A percentile compares a stretch with the other conserved stretches of the same genome.
Evolutionary conservation across 2,797 vertebrate genomes (phyloP).

Genomic region (Microhierax caerulescens): DNA sequence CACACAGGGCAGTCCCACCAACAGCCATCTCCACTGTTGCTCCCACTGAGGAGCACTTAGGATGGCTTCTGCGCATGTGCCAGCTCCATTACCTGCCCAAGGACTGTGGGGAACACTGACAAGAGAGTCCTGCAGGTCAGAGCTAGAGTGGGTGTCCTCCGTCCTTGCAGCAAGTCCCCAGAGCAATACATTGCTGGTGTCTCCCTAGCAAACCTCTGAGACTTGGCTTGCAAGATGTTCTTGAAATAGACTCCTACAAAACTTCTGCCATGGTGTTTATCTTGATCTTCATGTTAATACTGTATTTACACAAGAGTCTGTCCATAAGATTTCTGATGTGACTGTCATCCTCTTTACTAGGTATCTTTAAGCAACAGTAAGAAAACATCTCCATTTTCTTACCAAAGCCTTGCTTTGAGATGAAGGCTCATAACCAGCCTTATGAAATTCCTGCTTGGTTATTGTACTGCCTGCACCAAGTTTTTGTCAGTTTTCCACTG

Average conservation of each 20-base stretch:
- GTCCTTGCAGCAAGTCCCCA: fast-evolving
- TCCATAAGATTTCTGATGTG: background rate
- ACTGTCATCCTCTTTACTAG: background rate
- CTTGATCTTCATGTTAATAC: background rate
- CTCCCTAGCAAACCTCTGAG: background rate
- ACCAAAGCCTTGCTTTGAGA: background rate
- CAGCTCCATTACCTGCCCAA: fast-evolving
- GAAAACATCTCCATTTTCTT: background rate
- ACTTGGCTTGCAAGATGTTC: background rate
- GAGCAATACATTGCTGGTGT: background rate
- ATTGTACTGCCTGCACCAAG: background rate
- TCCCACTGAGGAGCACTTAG: background rate
- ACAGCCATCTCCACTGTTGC: fast-evolving
- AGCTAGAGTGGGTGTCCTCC: background rate
- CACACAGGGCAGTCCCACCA: fast-evolving
- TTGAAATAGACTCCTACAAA: background rate
- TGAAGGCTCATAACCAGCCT: background rate
- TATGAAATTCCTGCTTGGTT: background rate
- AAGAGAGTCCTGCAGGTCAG: background rate
- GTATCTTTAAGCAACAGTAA: background rate
- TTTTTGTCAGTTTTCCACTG: background rate
- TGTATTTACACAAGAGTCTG: background rate
- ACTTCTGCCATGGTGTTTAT: fast-evolving
- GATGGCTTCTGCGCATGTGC: background rate
- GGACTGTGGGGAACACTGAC: fast-evolving